Evolutionary conservation across 1,140 invertebrate species (phyloP).

Genomic region (Drosophila gunungcola): DNA sequence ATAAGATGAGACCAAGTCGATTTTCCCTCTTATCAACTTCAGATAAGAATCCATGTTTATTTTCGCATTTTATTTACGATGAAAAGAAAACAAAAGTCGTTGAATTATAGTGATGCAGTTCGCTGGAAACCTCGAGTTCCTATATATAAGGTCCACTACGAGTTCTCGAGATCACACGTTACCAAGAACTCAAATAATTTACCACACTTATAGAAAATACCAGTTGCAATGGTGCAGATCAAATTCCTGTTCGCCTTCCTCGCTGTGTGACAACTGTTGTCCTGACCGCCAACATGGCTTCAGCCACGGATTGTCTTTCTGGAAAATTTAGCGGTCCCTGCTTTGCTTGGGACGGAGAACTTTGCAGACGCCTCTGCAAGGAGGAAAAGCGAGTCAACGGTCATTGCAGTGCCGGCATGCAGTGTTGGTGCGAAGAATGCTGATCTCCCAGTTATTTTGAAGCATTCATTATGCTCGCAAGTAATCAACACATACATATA

Average conservation of each 20-base stretch:
- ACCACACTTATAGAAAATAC: background rate
- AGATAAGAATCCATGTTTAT: no score
- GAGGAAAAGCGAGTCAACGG: background rate
- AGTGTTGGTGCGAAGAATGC: conserved; percentile 7
- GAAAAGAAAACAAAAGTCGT: no score
- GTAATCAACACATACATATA: no score
- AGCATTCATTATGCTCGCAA: no score
- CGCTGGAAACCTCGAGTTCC: background rate
- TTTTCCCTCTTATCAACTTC: no score
- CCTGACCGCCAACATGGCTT: background rate
- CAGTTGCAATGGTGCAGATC: conserved; percentile 8
- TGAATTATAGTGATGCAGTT: no score
- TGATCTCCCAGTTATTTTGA: background rate
- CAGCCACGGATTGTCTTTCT: conserved; percentile 1
- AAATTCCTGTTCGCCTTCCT: conserved; percentile 9
- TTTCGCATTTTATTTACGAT: no score
- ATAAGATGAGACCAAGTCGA: no score
- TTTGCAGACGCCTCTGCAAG: background rate
- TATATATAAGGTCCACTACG: background rate
- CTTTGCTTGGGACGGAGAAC: background rate
- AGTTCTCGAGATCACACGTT: background rate
- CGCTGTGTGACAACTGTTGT: background rate
- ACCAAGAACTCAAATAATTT: background rate
- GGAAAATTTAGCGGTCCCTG: background rate
- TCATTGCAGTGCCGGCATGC: background rate